These are phyloP conservation scores for Epinotia ramella DNA, from an alignment of 2,888 invertebrate genomes.

Conservation along the genomic window DNA sequence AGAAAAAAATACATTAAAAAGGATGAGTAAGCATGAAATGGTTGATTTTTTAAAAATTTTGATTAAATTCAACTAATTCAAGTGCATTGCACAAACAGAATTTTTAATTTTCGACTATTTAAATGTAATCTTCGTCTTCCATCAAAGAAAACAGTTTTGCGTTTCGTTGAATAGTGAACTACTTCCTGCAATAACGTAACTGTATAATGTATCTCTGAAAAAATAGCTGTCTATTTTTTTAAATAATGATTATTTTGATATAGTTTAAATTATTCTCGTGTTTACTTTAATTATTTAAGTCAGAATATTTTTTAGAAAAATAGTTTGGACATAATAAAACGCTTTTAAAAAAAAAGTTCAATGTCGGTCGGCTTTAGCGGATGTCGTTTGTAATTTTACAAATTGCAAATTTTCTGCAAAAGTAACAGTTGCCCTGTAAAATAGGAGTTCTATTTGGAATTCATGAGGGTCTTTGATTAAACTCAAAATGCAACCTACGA, in stretches of 20 bases:
- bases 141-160: conserved; percentile 10
- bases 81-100: not conserved
- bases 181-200: not conserved
- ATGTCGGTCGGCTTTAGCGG: conserved; percentile 74
- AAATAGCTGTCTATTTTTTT: too few species aligned
- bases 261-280: too few species aligned
- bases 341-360: conserved; percentile 54
- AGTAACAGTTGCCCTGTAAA: conserved; percentile 57
- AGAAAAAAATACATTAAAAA: not conserved
- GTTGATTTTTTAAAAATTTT: not conserved
- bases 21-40: not conserved
- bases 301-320: not conserved
- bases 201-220: too few species aligned
- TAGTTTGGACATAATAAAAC: conserved; percentile 55
- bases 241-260: too few species aligned
- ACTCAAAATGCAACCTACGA: conserved; percentile 71
- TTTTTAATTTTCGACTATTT: not conserved
- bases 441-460: conserved; percentile 57
- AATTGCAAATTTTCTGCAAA: conserved; percentile 59
- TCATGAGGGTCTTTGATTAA: conserved; percentile 69
- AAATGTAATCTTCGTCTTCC: too few species aligned
- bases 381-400: conserved; percentile 66
- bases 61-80: not conserved
- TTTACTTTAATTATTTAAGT: not conserved
- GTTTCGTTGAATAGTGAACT: not conserved